Conservation (phyloP, 2,888 invertebrate species). For the Protonemura montana region DNA sequence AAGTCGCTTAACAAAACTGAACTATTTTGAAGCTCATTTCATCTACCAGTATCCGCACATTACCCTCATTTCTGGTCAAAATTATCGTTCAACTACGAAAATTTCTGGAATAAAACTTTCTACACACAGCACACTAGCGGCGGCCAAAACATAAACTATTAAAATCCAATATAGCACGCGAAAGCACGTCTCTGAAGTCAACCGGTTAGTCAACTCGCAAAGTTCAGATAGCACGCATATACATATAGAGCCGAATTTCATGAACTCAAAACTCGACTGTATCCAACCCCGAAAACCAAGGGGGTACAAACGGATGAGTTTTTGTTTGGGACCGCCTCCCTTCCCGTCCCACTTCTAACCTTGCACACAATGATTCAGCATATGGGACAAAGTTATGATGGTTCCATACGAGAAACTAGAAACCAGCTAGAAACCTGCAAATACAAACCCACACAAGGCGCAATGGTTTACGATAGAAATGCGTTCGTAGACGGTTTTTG, state of each 20-base stretch:
- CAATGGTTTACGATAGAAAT: background rate
- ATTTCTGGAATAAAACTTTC: background rate
- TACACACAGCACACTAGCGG: background rate
- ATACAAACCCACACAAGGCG: background rate
- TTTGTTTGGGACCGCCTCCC: conserved; percentile 32
- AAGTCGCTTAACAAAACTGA: background rate
- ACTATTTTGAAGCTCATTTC: background rate
- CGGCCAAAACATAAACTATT: background rate
- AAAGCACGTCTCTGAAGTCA: background rate
- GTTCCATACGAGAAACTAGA: background rate
- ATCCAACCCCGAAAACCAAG: background rate
- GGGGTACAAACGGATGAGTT: background rate
- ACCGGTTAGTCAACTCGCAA: background rate
- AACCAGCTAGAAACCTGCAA: background rate
- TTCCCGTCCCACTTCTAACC: background rate
- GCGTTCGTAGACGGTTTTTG: background rate
- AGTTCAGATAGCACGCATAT: background rate
- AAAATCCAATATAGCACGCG: background rate
- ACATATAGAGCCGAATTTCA: background rate
- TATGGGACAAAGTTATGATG: conserved; percentile 40
- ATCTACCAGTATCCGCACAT: background rate
- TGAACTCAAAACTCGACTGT: background rate
- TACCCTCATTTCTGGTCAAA: background rate
- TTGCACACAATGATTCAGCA: conserved; percentile 38
- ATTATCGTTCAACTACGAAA: background rate